A percentile compares a stretch with the other conserved stretches of the same genome.
These are phyloP conservation scores for Felis catus DNA, from an alignment of 2,113 vertebrate species.

Conservation along the genomic window DNA sequence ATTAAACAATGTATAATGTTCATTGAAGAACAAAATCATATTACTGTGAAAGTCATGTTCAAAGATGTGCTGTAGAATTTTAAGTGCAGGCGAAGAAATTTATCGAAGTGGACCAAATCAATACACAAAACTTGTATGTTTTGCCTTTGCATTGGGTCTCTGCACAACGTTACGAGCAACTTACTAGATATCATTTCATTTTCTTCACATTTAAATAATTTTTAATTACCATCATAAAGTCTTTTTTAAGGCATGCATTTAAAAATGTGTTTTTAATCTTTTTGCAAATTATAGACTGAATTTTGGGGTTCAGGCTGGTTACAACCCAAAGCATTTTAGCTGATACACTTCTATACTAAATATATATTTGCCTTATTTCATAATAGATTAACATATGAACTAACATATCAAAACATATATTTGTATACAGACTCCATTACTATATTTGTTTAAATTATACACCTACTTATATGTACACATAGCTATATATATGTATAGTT, in stretches of 20 bases:
- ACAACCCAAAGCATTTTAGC: background rate
- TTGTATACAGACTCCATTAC: background rate
- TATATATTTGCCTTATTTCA: background rate
- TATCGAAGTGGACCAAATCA: background rate
- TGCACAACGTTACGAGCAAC: background rate
- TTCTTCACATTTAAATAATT: background rate
- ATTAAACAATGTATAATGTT: constrained; percentile 9
- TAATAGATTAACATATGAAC: background rate
- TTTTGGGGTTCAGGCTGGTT: background rate
- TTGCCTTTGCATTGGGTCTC: background rate
- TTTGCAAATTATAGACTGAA: background rate
- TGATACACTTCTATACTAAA: background rate
- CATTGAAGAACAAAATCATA: constrained; percentile 11
- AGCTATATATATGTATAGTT: background rate
- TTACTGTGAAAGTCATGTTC: background rate
- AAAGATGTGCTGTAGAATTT: background rate
- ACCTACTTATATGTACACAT: background rate
- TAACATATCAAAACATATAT: background rate
- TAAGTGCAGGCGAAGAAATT: background rate
- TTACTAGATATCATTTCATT: background rate
- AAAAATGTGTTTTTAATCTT: background rate
- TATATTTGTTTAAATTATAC: background rate
- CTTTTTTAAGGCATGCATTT: background rate
- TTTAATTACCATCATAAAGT: background rate
- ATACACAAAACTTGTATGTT: background rate